Base-by-base conservation (phyloP, 2,888 invertebrate species). In the Mactromeris polynyma region DNA sequence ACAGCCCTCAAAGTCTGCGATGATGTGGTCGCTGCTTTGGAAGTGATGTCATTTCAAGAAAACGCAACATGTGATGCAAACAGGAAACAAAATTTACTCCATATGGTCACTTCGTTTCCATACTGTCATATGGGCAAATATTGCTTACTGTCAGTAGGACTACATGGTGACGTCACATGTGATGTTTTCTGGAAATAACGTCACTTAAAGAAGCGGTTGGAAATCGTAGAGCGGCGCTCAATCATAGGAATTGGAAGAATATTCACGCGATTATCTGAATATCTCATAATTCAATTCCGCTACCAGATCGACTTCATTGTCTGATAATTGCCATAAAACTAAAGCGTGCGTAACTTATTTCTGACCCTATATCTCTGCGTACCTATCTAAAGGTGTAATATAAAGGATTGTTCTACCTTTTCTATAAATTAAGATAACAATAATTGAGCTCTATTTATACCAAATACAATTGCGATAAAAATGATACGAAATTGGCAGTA, bases 341-440 rank as follows among this genome's bases (percentile, higher is more conserved):
- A 26, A 64, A 64, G n/a, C 58, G 26, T 64, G 58, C 58, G 58
- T 64, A 64, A 64, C 58, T 64, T 64, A 64, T 64, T 64, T 64
- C n/a, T 21, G n/a, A 64, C 9, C 58, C 58, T n/a, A 26, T 64
- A 64, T 64, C 58, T 26, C 6, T 2, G 26, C 58, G 3, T 64
- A 64, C 58, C 9, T 64, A 26, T 64, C n/a, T n/a, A n/a, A n/a
- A 26, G 58, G 26, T 64, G 9, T 64, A 64, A 64, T 64, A 64
- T 9, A 64, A 64, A n/a, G 3, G n/a, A 64, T 64, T 64, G 58
- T 64, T 64, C 26, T 64, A 9, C 26, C 58, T n/a, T 64, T 64
- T 64, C 58, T 26, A 64, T 9, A 64, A 64, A 64, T 64, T 64
- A 26, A 64, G 58, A 64, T 64, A 64, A 64, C n/a, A 26, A n/a